Evolutionary conservation across 35 echinoderm and acorn worm genomes (phyloP), one percentile per base, ranked within the genome.

Genomic region (Lytechinus pictus): DNA sequence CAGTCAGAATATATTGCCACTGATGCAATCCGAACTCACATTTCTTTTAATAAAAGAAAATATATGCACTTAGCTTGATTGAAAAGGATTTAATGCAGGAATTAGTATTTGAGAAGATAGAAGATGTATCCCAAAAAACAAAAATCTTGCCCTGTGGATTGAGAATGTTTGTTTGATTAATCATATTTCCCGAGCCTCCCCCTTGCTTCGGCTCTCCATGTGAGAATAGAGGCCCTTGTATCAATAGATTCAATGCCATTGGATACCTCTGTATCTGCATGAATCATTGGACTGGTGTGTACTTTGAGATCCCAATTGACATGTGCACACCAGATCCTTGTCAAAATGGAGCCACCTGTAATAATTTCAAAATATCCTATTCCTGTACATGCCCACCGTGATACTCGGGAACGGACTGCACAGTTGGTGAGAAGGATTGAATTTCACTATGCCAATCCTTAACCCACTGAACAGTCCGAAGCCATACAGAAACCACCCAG

Each of bases 291-390:
- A 94, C 52, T 5, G 96, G 96, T 52, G 54, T 27, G 21, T 94
- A 96, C 71, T 95, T 88, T 92, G 95, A 58, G 52, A 61, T 56
- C 71, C 95, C 87, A 28, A 61, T 94, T 27, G 91, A 89, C 56
- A 8, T 89, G 16, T 96, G 92, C 61, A 57, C 19, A 21, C 27
- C 9, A 21, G 86, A 58, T 91, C 96, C 97, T 13, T 97, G 97
- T 94, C 24, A 96, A 44, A 97, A 97, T 95, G 95, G 95, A n/a
- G 97, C 94, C 52, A 95, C 88, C 6, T 97, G 97, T 86, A 87
- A 96, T 24, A 97, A 97, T 86, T 95, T 95, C 52, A 95, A 97
- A 91, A 97, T 96, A 53, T 95, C 86, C 3, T 97, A 96, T 54
- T 89, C 94, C 7, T 97, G 97, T 60, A 88, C 21, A 87, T 97